Conservation (phyloP, 2,888 invertebrate species). For the Dendrolimus pini region DNA sequence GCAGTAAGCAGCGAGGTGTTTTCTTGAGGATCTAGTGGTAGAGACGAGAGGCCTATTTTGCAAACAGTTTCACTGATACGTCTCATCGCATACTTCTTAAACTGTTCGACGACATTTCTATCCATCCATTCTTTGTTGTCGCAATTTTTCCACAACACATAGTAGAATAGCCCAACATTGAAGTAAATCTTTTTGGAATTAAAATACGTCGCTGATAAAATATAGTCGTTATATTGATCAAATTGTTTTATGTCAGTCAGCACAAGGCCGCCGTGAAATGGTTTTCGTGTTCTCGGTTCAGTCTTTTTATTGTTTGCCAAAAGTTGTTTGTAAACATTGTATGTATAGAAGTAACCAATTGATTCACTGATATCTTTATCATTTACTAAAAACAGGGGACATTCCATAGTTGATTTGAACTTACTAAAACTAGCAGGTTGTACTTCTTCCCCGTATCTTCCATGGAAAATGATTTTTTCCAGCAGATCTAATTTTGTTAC, state of each 20-base stretch:
- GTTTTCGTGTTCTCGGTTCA: constrained; percentile 34
- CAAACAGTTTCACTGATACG: constrained; percentile 29
- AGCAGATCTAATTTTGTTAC: constrained; percentile 26
- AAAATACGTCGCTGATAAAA: constrained; percentile 39
- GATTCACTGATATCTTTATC: constrained; percentile 30
- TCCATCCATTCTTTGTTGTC: constrained; percentile 43
- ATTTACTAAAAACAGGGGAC: constrained; percentile 31
- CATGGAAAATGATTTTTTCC: constrained; percentile 31
- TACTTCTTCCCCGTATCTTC: constrained; percentile 4
- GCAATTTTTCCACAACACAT: constrained; percentile 34
- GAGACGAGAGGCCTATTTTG: constrained; percentile 30
- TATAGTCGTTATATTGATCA: constrained; percentile 39
- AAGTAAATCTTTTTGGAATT: constrained; percentile 29
- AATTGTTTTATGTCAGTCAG: constrained; percentile 28
- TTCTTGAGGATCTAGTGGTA: constrained; percentile 31
- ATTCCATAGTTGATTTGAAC: constrained; percentile 30
- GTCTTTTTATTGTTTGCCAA: constrained; percentile 17
- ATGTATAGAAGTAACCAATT: constrained; percentile 38
- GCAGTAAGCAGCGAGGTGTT: constrained; percentile 26
- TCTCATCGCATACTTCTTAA: constrained; percentile 30
- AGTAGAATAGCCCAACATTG: constrained; percentile 37
- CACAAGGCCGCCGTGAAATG: constrained; percentile 35
- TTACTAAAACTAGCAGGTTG: constrained; percentile 28
- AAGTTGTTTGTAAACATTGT: constrained; percentile 34
- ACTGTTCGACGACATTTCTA: constrained; percentile 29